Conservation (phyloP, 2,113 vertebrate genomes). For the Polypterus bichir region DNA sequence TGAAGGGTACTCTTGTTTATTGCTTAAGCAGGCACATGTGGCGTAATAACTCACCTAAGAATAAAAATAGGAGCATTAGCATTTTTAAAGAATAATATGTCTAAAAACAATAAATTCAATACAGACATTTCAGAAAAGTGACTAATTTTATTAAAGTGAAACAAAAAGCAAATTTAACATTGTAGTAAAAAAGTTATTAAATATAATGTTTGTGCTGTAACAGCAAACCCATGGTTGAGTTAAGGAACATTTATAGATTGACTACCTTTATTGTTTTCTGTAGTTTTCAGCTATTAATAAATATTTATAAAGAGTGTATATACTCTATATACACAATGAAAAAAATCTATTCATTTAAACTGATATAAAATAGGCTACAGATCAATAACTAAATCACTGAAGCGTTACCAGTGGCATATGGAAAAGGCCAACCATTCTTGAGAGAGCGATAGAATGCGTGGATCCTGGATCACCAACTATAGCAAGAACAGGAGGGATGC, state of each 20-base stretch:
- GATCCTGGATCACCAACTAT: slow-evolving; percentile 1
- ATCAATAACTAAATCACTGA: not conserved
- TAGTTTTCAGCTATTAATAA: too few relatives aligned
- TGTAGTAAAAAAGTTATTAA: too few relatives aligned
- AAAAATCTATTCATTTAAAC: not conserved
- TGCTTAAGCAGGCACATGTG: not conserved
- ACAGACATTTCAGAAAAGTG: too few relatives aligned
- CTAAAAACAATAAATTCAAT: too few relatives aligned
- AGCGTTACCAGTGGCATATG: not conserved
- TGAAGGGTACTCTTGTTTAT: slow-evolving; percentile 4
- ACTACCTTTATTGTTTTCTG: too few relatives aligned
- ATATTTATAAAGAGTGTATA: not conserved
- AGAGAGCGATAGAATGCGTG: not conserved
- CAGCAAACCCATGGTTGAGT: too few relatives aligned
- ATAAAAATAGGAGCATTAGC: too few relatives aligned
- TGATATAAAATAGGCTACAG: not conserved
- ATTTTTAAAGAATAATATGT: too few relatives aligned
- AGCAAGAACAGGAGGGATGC: not conserved
- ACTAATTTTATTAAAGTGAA: too few relatives aligned
- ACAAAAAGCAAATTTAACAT: too few relatives aligned
- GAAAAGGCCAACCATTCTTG: not conserved
- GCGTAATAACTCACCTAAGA: not conserved
- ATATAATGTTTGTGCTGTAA: too few relatives aligned
- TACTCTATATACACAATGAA: not conserved
- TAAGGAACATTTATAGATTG: too few relatives aligned